Evolutionary conservation across 2,888 invertebrate species (phyloP).

Genomic region (Caenorhabditis sp.): DNA sequence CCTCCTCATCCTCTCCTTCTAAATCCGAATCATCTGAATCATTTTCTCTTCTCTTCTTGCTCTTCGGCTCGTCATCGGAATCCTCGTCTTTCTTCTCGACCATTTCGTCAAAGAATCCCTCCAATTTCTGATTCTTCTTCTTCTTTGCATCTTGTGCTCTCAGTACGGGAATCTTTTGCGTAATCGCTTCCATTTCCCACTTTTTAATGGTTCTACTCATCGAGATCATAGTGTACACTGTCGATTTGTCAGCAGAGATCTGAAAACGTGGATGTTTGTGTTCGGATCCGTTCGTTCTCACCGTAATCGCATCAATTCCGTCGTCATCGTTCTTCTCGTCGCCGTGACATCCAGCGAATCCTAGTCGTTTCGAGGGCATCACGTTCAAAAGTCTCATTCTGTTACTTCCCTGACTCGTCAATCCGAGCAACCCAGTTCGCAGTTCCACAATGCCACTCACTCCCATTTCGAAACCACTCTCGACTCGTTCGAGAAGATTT

Average conservation of each 20-base stretch:
- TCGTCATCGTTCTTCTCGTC: conserved; percentile 57
- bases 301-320: conserved; percentile 60
- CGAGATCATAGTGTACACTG: conserved; percentile 49
- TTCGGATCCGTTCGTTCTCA: conserved; percentile 5
- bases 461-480: conserved; percentile 68
- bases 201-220: conserved; percentile 54
- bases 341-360: conserved; percentile 60
- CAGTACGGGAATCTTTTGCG: conserved; percentile 65
- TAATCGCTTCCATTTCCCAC: conserved; percentile 60
- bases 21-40: conserved; percentile 29
- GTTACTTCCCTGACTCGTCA: conserved; percentile 58
- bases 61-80: conserved; percentile 18
- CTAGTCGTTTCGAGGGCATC: conserved; percentile 70
- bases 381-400: conserved; percentile 66
- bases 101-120: conserved; percentile 63
- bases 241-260: conserved; percentile 43
- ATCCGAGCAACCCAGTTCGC: conserved; percentile 55
- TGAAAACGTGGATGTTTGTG: conserved; percentile 1
- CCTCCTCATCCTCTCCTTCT: conserved; percentile 15
- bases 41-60: conserved; percentile 15
- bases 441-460: conserved; percentile 60
- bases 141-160: conserved; percentile 64
- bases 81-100: conserved; percentile 23
- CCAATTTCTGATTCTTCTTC: conserved; percentile 56
- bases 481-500: conserved; percentile 69